Evolutionary conservation across 2,113 vertebrate genomes (phyloP).

Genomic region (Todiramphus saurophagus): DNA sequence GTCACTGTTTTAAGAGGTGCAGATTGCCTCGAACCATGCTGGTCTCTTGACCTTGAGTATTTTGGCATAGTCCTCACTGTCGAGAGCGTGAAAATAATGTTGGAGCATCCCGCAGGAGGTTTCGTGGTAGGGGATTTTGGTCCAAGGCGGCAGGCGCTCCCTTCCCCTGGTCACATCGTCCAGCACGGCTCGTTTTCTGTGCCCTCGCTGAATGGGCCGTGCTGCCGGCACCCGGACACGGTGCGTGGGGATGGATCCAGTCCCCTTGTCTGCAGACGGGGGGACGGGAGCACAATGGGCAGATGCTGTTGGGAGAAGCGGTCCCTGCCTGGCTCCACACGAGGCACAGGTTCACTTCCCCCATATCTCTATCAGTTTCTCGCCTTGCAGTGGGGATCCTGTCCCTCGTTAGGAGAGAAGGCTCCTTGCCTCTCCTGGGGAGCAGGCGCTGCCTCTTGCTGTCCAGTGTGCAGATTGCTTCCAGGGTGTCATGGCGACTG

Average conservation of each 20-base stretch:
- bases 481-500: neutral
- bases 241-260: rapidly evolving
- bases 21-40: slow-evolving; percentile 76
- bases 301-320: rapidly evolving
- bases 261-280: rapidly evolving
- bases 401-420: rapidly evolving
- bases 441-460: neutral
- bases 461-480: too few species aligned
- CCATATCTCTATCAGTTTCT: rapidly evolving
- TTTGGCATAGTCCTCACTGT: slow-evolving; percentile 61
- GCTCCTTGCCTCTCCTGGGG: neutral
- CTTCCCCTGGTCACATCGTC: rapidly evolving
- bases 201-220: rapidly evolving
- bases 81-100: neutral
- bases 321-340: neutral
- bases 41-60: slow-evolving; percentile 82
- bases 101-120: neutral
- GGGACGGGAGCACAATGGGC: rapidly evolving
- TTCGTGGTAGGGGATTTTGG: rapidly evolving
- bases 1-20: slow-evolving; percentile 83
- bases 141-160: rapidly evolving
- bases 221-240: rapidly evolving
- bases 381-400: rapidly evolving
- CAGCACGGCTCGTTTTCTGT: neutral
- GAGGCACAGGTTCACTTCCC: rapidly evolving